Conservation (phyloP, 2,888 invertebrate genomes). For the Drosophila paranaensis region DNA sequence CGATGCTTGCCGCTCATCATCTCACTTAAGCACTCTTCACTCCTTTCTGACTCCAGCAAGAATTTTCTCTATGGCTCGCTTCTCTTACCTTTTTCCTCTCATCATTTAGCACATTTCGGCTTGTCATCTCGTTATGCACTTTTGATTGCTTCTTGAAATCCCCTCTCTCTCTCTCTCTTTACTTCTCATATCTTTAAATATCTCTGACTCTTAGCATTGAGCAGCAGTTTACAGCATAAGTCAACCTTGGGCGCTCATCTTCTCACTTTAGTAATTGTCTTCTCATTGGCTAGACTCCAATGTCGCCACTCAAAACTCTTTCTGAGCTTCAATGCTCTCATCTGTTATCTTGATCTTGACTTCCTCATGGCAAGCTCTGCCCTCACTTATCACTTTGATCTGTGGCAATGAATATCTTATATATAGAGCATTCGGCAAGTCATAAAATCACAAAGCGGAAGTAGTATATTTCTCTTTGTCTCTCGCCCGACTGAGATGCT, state of each 20-base stretch:
- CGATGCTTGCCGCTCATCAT: no score
- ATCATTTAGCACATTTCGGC: no score
- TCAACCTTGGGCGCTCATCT: not conserved
- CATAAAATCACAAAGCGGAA: slow-evolving; percentile 13
- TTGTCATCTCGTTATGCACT: no score
- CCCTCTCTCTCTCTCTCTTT: no score
- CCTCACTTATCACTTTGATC: not conserved
- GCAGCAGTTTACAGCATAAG: no score
- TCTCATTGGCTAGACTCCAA: not conserved
- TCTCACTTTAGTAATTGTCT: not conserved
- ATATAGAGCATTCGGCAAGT: slow-evolving; percentile 1
- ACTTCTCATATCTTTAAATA: not conserved
- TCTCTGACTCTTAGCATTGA: no score
- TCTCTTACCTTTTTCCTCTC: no score
- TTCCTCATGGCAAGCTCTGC: not conserved
- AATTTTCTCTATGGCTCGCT: not conserved
- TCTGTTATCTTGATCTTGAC: not conserved
- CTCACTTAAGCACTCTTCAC: not conserved
- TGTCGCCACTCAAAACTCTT: not conserved
- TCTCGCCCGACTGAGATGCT: not conserved
- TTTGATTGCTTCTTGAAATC: no score
- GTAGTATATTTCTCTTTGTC: not conserved
- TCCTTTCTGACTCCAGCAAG: not conserved
- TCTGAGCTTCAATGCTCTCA: not conserved
- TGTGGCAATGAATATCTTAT: not conserved